Conservation (phyloP, 2,888 invertebrate species). For the Thalpophila matura region DNA sequence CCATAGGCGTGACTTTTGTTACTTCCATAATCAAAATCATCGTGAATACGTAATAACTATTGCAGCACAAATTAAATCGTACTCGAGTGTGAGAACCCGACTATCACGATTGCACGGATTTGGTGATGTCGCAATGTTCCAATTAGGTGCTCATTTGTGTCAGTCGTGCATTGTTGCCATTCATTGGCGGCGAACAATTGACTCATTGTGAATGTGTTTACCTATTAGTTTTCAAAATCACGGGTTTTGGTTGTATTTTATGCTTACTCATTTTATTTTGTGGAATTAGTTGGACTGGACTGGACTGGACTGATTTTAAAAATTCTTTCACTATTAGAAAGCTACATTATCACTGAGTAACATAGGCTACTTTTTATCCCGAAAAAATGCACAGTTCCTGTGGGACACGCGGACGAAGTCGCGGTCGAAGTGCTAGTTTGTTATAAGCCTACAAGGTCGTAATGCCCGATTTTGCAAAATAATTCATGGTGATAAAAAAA, state of each 20-base stretch:
- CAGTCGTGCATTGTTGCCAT: slow-evolving; percentile 85
- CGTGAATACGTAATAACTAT: slow-evolving; percentile 44
- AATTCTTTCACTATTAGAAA: too few relatives aligned
- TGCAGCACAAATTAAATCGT: slow-evolving; percentile 65
- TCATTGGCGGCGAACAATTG: slow-evolving; percentile 84
- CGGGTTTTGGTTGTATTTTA: slow-evolving; percentile 57
- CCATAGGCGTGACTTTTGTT: slow-evolving; percentile 3
- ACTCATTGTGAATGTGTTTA: slow-evolving; percentile 77
- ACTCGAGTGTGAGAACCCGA: slow-evolving; percentile 70
- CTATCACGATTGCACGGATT: slow-evolving; percentile 81
- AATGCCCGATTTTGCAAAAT: not conserved
- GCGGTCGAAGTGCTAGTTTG: too few relatives aligned
- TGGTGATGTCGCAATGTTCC: slow-evolving; percentile 86
- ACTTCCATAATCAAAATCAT: slow-evolving; percentile 38
- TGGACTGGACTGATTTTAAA: too few relatives aligned
- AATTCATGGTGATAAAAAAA: not conserved
- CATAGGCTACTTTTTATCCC: too few relatives aligned
- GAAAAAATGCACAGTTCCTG: too few relatives aligned
- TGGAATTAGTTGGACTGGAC: slow-evolving; percentile 2
- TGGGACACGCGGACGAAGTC: too few relatives aligned
- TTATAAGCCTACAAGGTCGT: not conserved
- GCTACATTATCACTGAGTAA: too few relatives aligned
- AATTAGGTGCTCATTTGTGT: slow-evolving; percentile 90
- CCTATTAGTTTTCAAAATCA: slow-evolving; percentile 77
- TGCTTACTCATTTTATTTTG: slow-evolving; percentile 41